Evolutionary conservation across 2,113 vertebrate species (phyloP).

Genomic region (Gymnorhina tibicen): DNA sequence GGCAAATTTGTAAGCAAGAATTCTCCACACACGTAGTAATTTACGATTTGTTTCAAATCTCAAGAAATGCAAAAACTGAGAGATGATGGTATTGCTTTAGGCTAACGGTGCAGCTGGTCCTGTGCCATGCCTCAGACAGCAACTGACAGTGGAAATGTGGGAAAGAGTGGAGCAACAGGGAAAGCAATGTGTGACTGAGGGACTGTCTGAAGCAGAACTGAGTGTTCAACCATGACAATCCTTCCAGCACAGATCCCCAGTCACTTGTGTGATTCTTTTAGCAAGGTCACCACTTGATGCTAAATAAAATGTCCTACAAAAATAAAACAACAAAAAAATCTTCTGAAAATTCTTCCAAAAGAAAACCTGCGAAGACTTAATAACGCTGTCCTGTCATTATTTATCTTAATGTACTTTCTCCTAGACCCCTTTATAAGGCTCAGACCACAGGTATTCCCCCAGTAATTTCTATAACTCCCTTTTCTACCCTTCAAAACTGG

Average conservation of each 20-base stretch:
- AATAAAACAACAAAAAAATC: neutral
- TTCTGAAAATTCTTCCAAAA: neutral
- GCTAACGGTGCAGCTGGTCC: neutral
- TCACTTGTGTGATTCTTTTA: neutral
- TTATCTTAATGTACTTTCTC: neutral
- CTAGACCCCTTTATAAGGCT: neutral
- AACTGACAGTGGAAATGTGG: neutral
- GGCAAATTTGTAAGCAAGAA: neutral
- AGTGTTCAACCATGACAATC: neutral
- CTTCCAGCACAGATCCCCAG: neutral
- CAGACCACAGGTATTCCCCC: neutral
- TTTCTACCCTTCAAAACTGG: neutral
- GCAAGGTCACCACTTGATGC: neutral
- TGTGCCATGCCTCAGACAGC: neutral
- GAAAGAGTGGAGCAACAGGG: neutral
- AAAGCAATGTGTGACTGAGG: neutral
- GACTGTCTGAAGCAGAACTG: neutral
- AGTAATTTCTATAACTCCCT: neutral
- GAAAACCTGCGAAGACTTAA: neutral
- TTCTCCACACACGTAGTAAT: neutral
- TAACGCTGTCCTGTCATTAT: neutral
- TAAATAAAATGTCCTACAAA: neutral
- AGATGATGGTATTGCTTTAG: neutral
- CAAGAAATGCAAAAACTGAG: neutral
- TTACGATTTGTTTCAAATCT: neutral